Evolutionary conservation across 2,797 vertebrate genomes (phyloP), one percentile per base, ranked within the genome.

Genomic region (Parotocinclus haroldoi): DNA sequence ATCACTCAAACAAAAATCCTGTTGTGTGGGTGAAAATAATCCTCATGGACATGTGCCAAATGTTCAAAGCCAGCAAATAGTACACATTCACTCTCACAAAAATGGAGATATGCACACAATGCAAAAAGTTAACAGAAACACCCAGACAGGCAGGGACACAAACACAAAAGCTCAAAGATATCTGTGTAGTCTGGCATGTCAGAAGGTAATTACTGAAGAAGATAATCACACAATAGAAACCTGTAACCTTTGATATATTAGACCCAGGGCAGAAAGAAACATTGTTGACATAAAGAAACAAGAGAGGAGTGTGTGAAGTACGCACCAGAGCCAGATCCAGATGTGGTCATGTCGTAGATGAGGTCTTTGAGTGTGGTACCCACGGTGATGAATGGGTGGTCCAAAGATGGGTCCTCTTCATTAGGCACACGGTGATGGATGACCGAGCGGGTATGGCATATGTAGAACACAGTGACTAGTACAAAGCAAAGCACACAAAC

Each of bases 341-440:
- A 98, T 38, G 96, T 98, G 72, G 96, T 99, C 95, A 98, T 96
- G 84, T 99, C 96, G 14, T 97, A 99, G 88, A 99, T 98, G 73
- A 99, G 91, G 84, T 99, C 96, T 85, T 98, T 98, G 63, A 99
- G 88, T 0, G 96, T 98, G 50, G 96, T 95, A 59, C 96, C 96
- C 67, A 96, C 95, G 0, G 93, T 95, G 83, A 99, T 96, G 77
- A 97, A 99, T 42, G 96, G 96, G 37, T 95, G 95, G 80, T 99
- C 95, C 79, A 97, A 83, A 0, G 92, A 89, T 18, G 96, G 96
- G 79, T 99, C 96, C 79, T 98, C 96, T 82, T 98, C 96, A 0
- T 92, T 97, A 71, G 96, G 96, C 75, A 98, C 96, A 0, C 95
- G 92, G 63, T 98, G 95, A 81, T 97, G 95, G 79, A 92, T 85